These are phyloP conservation scores for Gnatocerus cornutus DNA, from an alignment of 2,888 invertebrate species.

Conservation along the genomic window DNA sequence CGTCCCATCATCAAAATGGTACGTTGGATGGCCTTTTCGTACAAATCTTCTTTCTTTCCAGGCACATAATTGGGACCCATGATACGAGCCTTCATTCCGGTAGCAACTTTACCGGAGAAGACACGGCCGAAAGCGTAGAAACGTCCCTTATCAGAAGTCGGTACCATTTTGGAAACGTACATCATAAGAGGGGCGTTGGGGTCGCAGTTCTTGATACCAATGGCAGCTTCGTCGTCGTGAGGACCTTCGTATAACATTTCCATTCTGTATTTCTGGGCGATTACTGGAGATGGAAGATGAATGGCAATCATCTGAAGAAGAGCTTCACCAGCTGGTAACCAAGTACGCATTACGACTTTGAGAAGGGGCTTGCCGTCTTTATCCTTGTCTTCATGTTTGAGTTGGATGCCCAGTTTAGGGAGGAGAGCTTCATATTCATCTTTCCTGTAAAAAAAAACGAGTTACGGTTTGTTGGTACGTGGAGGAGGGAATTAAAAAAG, in stretches of 20 bases:
- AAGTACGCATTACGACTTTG: constrained; percentile 98
- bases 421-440: constrained; percentile 92
- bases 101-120: constrained; percentile 93
- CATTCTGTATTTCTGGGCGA: constrained; percentile 99
- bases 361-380: constrained; percentile 96
- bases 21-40: constrained; percentile 99
- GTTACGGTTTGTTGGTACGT: not conserved
- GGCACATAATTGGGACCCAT: constrained; percentile 99
- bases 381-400: constrained; percentile 96
- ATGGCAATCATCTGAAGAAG: constrained; percentile 99
- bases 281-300: constrained; percentile 98
- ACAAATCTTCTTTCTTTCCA: constrained; percentile 99
- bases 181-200: constrained; percentile 99
- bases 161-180: constrained; percentile 99
- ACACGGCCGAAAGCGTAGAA: constrained; percentile 99
- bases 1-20: constrained; percentile 99
- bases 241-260: constrained; percentile 99
- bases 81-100: constrained; percentile 96
- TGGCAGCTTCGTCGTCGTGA: constrained; percentile 90
- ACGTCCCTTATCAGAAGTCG: constrained; percentile 99
- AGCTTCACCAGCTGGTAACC: constrained; percentile 99
- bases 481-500: not conserved
- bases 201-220: constrained; percentile 84
- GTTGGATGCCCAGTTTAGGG: constrained; percentile 91
- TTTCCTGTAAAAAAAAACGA: constrained; percentile 76